Evolutionary conservation across 1,140 invertebrate genomes (phyloP).

Genomic region (Drosophila kepulauana): DNA sequence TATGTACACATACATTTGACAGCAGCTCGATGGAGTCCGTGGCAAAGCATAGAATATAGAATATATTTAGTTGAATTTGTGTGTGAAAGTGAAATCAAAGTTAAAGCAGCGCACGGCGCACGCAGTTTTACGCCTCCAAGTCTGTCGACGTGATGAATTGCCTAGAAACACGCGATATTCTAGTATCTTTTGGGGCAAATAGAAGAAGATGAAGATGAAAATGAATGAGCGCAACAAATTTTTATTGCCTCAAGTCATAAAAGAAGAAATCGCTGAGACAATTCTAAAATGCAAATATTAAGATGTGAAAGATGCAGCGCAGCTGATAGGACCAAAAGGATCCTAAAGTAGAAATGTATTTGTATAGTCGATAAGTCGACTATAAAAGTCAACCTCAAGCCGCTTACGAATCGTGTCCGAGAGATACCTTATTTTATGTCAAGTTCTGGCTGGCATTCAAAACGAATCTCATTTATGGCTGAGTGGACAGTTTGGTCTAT

Average conservation of each 20-base stretch:
- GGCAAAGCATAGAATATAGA: too few relatives aligned
- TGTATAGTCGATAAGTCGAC: conserved; percentile 16
- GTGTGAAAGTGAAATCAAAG: conserved; percentile 3
- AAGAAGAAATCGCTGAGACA: conserved; percentile 35
- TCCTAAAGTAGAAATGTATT: background rate
- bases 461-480: conserved; percentile 39
- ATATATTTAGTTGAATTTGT: background rate
- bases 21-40: background rate
- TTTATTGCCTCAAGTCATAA: conserved; percentile 38
- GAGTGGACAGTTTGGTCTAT: conserved; percentile 23
- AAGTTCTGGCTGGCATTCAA: conserved; percentile 7
- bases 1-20: background rate
- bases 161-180: conserved; percentile 7
- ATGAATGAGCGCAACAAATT: conserved; percentile 6
- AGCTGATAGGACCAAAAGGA: background rate
- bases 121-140: conserved; percentile 4
- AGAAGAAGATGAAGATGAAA: conserved; percentile 3
- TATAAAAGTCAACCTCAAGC: conserved; percentile 33
- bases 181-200: background rate
- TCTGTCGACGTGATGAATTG: conserved; percentile 15
- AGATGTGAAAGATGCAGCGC: conserved; percentile 4
- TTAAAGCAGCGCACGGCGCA: conserved; percentile 3
- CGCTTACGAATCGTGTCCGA: conserved; percentile 18
- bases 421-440: conserved; percentile 26
- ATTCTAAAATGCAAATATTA: conserved; percentile 32